These are phyloP conservation scores for Venustaconcha ellipsiformis DNA, from an alignment of 1,140 invertebrate species.

Conservation along the genomic window DNA sequence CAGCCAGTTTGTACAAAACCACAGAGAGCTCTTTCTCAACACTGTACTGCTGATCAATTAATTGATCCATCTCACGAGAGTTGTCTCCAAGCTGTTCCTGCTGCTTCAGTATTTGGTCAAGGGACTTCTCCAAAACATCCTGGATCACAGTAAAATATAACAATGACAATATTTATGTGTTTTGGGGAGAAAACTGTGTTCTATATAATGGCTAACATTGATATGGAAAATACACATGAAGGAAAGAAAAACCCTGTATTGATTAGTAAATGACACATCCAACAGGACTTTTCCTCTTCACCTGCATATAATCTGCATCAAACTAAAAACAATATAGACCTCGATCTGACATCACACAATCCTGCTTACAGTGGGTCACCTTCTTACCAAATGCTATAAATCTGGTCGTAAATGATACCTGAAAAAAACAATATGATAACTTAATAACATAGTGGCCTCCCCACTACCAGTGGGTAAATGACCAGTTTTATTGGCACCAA, in stretches of 20 bases:
- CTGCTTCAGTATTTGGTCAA: slow-evolving; percentile 77
- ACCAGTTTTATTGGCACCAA: too few relatives aligned
- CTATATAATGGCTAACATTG: background rate
- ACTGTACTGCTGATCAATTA: slow-evolving; percentile 79
- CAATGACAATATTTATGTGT: background rate
- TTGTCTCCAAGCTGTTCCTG: slow-evolving; percentile 75
- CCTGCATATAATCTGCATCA: too few relatives aligned
- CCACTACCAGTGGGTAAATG: too few relatives aligned
- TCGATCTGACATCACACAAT: too few relatives aligned
- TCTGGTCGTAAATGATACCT: too few relatives aligned
- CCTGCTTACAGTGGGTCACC: too few relatives aligned
- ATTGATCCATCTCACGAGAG: slow-evolving; percentile 77
- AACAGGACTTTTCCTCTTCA: too few relatives aligned
- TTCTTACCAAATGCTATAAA: too few relatives aligned
- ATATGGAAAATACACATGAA: background rate
- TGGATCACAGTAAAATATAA: slow-evolving; percentile 51
- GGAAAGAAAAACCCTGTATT: background rate
- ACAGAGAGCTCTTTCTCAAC: slow-evolving; percentile 86
- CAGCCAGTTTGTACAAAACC: slow-evolving; percentile 85
- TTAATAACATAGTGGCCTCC: too few relatives aligned
- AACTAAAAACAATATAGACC: too few relatives aligned
- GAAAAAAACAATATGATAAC: too few relatives aligned
- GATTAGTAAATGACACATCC: too few relatives aligned
- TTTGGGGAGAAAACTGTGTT: background rate
- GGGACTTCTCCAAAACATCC: slow-evolving; percentile 83